Evolutionary conservation across 2,797 vertebrate species (phyloP), one percentile per base, ranked within the genome.

Genomic region (Xerus rutilus): DNA sequence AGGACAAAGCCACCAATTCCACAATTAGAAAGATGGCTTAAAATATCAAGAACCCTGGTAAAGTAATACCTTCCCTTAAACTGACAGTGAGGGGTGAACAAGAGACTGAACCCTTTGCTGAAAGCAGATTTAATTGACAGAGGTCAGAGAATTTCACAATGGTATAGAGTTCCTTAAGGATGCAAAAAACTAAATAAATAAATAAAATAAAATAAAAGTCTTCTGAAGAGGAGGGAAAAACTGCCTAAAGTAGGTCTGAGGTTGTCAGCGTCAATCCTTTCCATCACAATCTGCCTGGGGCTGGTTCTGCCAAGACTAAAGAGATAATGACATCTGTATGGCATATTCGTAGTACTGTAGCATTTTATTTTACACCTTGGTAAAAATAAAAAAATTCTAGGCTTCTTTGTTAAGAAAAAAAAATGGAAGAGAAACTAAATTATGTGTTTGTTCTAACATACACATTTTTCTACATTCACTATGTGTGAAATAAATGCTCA

Each of bases 101-200:
- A 77, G 64, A 89, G 79, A 73, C 18, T 35, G 91, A 95, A 95
- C 54, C 30, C 39, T 96, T 97, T 93, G 30, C 57, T 89, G 52
- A 95, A 77, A 96, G 81, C 64, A 94, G 43, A 94, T 79, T 94
- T 97, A 97, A 97, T 96, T 96, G 96, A 89, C 89, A 95, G 39
- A 20, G 91, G 89, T 94, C 93, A 93, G 76, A 18, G 69, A 95
- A 89, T 87, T 94, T 95, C 83, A 86, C 23, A 69, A 86, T 79
- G 70, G 65, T 74, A 49, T 0, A 47, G 39, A 95, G 45, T 85
- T 96, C 52, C 94, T 95, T 86, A 92, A 89, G 49, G 52, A 89
- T 89, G 77, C 49, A 45, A 91, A 64, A 82, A 39, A 54, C 4
- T 39, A 39, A 39, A 39, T 39, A 39, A 39, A 39, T 39, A 39